These are phyloP conservation scores for Lanistes nyassanus DNA, from an alignment of 1,140 invertebrate genomes.

Conservation along the genomic window DNA sequence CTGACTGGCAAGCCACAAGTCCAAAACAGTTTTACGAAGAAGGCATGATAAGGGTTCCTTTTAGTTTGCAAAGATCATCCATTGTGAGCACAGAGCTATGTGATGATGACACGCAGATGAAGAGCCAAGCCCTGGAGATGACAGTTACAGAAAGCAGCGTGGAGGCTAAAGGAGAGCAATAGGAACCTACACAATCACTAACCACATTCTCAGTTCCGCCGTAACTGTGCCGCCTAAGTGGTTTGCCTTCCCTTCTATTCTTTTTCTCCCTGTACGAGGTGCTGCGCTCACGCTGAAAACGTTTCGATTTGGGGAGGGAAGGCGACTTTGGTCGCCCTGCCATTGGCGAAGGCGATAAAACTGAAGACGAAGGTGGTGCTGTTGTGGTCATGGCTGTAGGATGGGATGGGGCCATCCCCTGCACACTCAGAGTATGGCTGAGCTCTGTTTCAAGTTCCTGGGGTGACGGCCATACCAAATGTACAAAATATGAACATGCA, in stretches of 20 bases:
- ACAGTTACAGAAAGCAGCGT: not conserved
- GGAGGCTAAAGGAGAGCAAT: slow-evolving; percentile 7
- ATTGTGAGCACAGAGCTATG: not conserved
- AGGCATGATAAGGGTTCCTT: slow-evolving; percentile 1
- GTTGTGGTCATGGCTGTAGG: not conserved
- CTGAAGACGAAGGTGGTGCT: too few relatives aligned
- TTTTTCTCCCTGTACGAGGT: slow-evolving; percentile 64
- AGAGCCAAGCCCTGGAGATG: not conserved
- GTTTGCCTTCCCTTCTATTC: slow-evolving; percentile 55
- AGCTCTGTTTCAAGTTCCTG: too few relatives aligned
- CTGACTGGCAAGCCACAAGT: too few relatives aligned
- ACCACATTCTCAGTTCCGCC: slow-evolving; percentile 60
- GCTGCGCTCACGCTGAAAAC: slow-evolving; percentile 58
- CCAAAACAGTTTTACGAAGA: too few relatives aligned
- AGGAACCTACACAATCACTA: slow-evolving; percentile 35
- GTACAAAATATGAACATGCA: not conserved
- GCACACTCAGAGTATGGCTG: too few relatives aligned
- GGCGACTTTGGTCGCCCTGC: slow-evolving; percentile 39
- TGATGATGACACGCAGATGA: not conserved
- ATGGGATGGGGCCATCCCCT: too few relatives aligned
- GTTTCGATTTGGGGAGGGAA: slow-evolving; percentile 33
- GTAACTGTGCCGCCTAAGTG: slow-evolving; percentile 55
- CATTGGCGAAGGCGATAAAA: slow-evolving; percentile 23
- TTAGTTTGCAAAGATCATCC: not conserved
- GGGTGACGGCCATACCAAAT: too few relatives aligned